Percentiles rank a stretch among this genome's conserved stretches.
Conservation (phyloP, 2,888 invertebrate genomes). For the Diploptera punctata region DNA sequence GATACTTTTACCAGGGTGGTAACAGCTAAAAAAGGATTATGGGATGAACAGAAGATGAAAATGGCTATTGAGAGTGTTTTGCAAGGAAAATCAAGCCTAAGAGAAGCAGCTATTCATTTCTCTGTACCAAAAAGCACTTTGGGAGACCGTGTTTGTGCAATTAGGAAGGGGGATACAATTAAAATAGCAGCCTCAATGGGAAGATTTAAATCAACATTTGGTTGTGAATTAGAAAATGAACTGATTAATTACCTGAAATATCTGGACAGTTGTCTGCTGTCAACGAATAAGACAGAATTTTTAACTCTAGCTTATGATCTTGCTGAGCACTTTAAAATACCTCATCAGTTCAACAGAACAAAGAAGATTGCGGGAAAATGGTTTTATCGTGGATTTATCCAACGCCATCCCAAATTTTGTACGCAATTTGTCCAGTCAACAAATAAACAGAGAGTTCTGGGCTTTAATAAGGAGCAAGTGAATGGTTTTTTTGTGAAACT, state of each 20-base stretch:
- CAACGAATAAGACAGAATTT: not conserved
- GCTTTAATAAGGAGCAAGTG: not conserved
- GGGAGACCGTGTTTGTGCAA: not conserved
- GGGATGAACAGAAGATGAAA: constrained; percentile 7
- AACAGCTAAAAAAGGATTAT: too few species aligned
- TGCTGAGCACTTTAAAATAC: constrained; percentile 8
- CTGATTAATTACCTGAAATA: not conserved
- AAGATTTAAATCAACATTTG: too few species aligned
- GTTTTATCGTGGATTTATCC: constrained; percentile 2
- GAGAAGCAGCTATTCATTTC: not conserved
- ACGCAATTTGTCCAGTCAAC: not conserved
- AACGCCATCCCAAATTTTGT: not conserved
- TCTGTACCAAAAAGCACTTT: not conserved
- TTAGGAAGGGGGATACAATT: too few species aligned
- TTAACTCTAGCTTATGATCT: not conserved
- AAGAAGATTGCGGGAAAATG: not conserved
- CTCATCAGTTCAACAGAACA: constrained; percentile 14
- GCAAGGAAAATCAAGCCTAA: not conserved
- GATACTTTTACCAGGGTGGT: too few species aligned
- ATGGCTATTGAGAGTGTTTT: not conserved
- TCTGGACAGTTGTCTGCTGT: not conserved
- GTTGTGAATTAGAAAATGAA: too few species aligned
- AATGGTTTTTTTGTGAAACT: not conserved
- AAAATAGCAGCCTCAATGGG: too few species aligned
- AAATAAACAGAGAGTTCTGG: not conserved